Conservation (phyloP, 2,113 vertebrate species). For the Syngnathus floridae region DNA sequence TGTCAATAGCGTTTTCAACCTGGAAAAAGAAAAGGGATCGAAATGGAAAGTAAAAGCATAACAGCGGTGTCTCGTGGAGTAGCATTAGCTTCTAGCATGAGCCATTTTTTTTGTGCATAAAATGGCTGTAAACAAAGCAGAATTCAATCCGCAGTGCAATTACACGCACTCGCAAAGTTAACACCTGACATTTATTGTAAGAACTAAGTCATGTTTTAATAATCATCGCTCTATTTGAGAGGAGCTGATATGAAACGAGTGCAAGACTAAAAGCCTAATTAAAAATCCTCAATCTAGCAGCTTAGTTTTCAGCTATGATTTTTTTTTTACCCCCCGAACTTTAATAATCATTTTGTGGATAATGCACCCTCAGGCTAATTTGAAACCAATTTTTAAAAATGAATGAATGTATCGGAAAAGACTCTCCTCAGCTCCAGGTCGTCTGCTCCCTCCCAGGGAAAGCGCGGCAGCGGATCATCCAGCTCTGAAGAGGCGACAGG, state of each 20-base stretch:
- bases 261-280: conserved; percentile 15
- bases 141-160: neutral
- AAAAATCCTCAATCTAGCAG: conserved; percentile 14
- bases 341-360: neutral
- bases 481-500: conserved; percentile 59
- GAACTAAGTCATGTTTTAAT: neutral
- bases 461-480: conserved; percentile 53
- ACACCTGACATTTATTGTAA: neutral
- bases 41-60: neutral
- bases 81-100: too few species aligned
- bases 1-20: too few species aligned
- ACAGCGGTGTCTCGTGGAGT: too few species aligned
- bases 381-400: neutral
- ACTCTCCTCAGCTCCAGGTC: neutral
- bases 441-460: conserved; percentile 36
- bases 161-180: neutral
- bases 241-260: neutral
- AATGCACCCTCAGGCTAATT: neutral
- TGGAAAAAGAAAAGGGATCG: too few species aligned
- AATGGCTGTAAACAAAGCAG: neutral
- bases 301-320: neutral
- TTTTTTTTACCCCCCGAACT: conserved; percentile 2
- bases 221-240: neutral
- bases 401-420: neutral
- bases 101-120: neutral